Evolutionary conservation across 2,888 invertebrate genomes (phyloP), one percentile per base, ranked within the genome.

Genomic region (Sinopyrophorus schimmeli): DNA sequence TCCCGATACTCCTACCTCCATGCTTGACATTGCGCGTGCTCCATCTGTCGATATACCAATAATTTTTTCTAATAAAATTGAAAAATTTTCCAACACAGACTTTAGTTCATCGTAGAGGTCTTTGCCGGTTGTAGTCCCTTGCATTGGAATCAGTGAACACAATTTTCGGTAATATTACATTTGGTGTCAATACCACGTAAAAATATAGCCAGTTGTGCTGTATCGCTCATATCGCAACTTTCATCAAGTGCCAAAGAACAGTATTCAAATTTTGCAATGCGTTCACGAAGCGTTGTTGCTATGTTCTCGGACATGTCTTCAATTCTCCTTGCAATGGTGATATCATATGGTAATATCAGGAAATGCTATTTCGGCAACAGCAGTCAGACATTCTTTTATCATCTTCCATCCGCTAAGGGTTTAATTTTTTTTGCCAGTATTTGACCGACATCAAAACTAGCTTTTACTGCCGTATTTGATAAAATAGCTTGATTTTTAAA

Each of bases 1-100:
- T 15, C 11, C 38, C 18, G 51, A 42, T 20, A 53, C 32, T 34
- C 48, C 48, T 26, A 38, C 18, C 38, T 38, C 48, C 54, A 38
- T 47, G n/a, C 53, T 47, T 39, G 51, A 20, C 49, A 51, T 57
- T 7, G 51, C 38, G 11, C 44, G 49, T 46, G 57, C 55, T 30
- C 54, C 55, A 46, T 59, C 44, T 47, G 55, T 53, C 21, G 52
- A 43, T 20, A 53, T 40, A 42, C 41, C 47, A 14, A n/a, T 5
- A 4, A 28, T 7, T 2, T 16, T 50, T 57, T 16, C 21, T 42
- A 26, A 50, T 47, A 32, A 18, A 21, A 41, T 15, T 42, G 26
- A 41, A 47, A 31, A 44, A 40, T 34, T 20, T 44, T 18, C 39
- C 14, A 44, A 57, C 23, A n/a, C 4, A 2, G 12, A 2, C 5